Percentiles rank a stretch among this genome's conserved stretches.
Conservation (phyloP, 1,140 invertebrate species). For the Lucilia cuprina region DNA sequence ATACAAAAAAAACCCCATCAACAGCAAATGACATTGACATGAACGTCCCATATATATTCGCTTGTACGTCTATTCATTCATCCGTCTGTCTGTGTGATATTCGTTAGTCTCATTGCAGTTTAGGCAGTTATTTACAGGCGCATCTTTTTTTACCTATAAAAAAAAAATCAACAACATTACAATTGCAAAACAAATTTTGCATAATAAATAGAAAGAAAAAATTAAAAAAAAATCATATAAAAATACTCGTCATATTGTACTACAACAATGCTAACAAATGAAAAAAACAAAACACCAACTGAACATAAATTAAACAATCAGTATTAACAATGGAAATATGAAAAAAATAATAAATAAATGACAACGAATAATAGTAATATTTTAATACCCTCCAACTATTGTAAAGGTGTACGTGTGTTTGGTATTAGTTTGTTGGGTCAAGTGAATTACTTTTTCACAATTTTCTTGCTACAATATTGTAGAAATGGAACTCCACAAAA, state of each 20-base stretch:
- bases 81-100: background rate
- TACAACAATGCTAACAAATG: background rate
- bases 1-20: background rate
- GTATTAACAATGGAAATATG: conserved; percentile 12
- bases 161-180: background rate
- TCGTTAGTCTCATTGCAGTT: background rate
- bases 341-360: conserved; percentile 4
- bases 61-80: background rate
- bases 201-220: conserved; percentile 13
- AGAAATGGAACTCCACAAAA: too few species aligned
- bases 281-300: background rate
- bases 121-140: conserved; percentile 7
- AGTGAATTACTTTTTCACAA: background rate
- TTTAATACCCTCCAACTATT: background rate
- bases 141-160: conserved; percentile 2
- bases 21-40: conserved; percentile 8
- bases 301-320: background rate
- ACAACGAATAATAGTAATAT: background rate
- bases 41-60: background rate
- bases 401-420: background rate
- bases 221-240: background rate
- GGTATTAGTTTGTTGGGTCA: background rate
- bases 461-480: too few species aligned
- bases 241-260: background rate
- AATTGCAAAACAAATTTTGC: conserved; percentile 14